A percentile compares a stretch with the other conserved stretches of the same genome.
Evolutionary conservation across 2,888 invertebrate species (phyloP).

Genomic region (Myopa testacea): DNA sequence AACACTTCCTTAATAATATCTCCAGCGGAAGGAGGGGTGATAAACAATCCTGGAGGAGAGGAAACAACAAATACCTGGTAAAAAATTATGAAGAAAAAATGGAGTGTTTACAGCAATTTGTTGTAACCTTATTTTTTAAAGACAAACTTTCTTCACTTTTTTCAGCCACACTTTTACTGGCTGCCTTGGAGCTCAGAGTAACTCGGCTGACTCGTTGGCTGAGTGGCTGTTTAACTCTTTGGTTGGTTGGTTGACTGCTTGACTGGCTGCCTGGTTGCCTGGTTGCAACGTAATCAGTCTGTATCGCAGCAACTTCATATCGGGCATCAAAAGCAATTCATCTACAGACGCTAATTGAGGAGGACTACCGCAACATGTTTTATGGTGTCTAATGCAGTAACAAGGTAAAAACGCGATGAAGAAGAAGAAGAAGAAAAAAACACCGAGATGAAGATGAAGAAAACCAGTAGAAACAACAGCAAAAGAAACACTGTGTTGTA

Average conservation of each 20-base stretch:
- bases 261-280: neutral
- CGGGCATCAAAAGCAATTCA: slow-evolving; percentile 50
- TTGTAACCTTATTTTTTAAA: slow-evolving; percentile 16
- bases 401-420: slow-evolving; percentile 19
- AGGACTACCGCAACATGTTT: slow-evolving; percentile 52
- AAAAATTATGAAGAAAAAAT: neutral
- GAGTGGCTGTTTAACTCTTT: neutral
- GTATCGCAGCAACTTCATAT: slow-evolving; percentile 50
- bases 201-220: neutral
- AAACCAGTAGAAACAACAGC: slow-evolving; percentile 37
- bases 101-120: slow-evolving; percentile 17
- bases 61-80: neutral
- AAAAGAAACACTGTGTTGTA: slow-evolving; percentile 48
- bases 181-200: neutral
- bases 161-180: slow-evolving; percentile 6
- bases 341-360: slow-evolving; percentile 52
- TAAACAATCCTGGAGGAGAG: neutral
- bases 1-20: slow-evolving; percentile 7
- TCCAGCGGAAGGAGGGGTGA: neutral
- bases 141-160: slow-evolving; percentile 29
- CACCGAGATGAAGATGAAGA: slow-evolving; percentile 24
- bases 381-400: slow-evolving; percentile 44
- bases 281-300: slow-evolving; percentile 26
- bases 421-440: slow-evolving; percentile 25
- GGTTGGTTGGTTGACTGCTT: neutral